phyloP scores from a whole-genome alignment of 2,113 vertebrate genomes.

The Cercocebus atys region DNA sequence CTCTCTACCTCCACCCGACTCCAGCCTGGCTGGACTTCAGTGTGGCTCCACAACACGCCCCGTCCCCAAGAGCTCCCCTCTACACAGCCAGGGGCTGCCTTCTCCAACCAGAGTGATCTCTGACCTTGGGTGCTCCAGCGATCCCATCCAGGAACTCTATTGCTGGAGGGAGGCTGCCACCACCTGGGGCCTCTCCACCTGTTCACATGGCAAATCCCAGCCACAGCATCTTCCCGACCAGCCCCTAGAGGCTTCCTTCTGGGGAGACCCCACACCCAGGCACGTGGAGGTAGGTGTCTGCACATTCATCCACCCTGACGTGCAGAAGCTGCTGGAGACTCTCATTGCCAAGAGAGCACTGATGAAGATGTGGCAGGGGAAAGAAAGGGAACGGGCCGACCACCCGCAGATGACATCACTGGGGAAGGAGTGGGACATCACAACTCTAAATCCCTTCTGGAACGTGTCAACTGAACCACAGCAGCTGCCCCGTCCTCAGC shows the following conservation, averaged over 20 bases:
- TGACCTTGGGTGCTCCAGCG: fast-evolving
- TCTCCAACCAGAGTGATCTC: background rate
- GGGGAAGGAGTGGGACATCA: background rate
- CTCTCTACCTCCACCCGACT: background rate
- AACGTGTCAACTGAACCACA: background rate
- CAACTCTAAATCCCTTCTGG: background rate
- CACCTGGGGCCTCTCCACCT: background rate
- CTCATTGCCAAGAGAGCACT: background rate
- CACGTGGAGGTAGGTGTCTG: background rate
- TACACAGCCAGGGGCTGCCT: background rate
- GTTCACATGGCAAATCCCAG: fast-evolving
- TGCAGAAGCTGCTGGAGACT: background rate
- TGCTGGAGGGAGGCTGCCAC: background rate
- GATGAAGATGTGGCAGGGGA: background rate
- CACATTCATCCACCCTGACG: background rate
- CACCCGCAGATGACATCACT: background rate
- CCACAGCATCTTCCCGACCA: background rate
- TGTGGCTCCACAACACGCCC: too few relatives aligned
- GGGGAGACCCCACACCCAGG: background rate
- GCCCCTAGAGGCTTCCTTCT: background rate
- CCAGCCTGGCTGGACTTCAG: background rate
- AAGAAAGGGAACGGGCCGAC: background rate
- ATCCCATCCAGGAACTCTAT: background rate
- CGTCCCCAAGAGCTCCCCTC: background rate
- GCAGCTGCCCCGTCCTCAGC: background rate